Percentiles rank a stretch among this genome's conserved stretches.
Evolutionary conservation across 2,888 invertebrate species (phyloP).

Genomic region (Smittia aterrima): DNA sequence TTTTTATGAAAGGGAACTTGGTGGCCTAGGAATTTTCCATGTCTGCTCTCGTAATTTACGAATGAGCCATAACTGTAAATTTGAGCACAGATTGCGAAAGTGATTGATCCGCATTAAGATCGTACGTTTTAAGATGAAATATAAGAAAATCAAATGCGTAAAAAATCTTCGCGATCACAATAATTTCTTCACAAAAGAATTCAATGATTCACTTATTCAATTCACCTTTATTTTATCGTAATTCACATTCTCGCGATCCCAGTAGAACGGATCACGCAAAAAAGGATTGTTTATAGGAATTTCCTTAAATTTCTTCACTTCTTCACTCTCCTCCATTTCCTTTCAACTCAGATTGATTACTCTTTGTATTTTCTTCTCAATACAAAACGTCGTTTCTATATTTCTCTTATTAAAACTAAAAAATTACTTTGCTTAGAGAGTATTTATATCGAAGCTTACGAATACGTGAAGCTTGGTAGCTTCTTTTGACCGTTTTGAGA

Average conservation of each 20-base stretch:
- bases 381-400: not conserved
- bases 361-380: not conserved
- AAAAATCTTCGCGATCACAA: not conserved
- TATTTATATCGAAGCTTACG: too few species aligned
- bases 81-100: not conserved
- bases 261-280: constrained; percentile 3
- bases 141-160: not conserved
- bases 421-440: too few species aligned
- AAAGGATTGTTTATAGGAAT: constrained; percentile 28
- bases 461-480: too few species aligned
- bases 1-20: too few species aligned
- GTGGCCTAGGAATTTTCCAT: too few species aligned
- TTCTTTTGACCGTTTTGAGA: too few species aligned
- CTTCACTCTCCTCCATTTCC: not conserved
- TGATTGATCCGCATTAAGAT: too few species aligned
- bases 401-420: too few species aligned
- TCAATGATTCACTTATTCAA: not conserved
- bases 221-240: constrained; percentile 32
- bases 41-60: too few species aligned
- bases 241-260: constrained; percentile 21
- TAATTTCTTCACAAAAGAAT: not conserved
- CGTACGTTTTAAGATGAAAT: too few species aligned
- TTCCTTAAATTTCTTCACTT: not conserved
- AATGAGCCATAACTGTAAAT: too few species aligned
- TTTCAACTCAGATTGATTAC: not conserved